Conservation (phyloP, 2,113 vertebrate species). For the Anguilla japonica region DNA sequence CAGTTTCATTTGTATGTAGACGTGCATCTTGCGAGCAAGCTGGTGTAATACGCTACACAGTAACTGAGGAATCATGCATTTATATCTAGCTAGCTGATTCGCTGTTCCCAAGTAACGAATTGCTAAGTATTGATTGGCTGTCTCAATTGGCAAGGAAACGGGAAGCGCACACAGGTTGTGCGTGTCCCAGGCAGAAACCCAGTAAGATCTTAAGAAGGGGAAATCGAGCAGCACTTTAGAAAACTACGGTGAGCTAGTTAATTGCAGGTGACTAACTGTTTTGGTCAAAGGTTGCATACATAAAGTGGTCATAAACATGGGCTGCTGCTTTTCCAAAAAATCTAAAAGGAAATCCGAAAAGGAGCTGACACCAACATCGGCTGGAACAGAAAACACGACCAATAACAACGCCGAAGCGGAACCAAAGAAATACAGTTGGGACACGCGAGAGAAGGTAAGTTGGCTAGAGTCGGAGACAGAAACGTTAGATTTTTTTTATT, state of each 20-base stretch:
- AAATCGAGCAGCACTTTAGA: background rate
- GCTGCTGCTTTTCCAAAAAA: conserved; percentile 77
- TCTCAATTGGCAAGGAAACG: conserved; percentile 53
- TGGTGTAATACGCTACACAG: too few relatives aligned
- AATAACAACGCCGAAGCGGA: conserved; percentile 45
- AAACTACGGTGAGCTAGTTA: background rate
- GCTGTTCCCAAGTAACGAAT: conserved; percentile 39
- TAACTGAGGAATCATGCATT: too few relatives aligned
- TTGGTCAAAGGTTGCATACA: background rate
- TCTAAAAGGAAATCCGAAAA: conserved; percentile 70
- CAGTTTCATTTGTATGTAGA: too few relatives aligned
- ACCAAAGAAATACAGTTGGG: conserved; percentile 45
- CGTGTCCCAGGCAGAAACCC: background rate
- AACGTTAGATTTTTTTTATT: too few relatives aligned
- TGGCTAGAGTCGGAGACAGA: background rate
- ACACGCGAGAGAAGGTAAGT: conserved; percentile 45
- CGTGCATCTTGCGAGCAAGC: too few relatives aligned
- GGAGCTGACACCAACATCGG: conserved; percentile 52
- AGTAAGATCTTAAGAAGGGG: background rate
- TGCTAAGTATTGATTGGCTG: conserved; percentile 58
- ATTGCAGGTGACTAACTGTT: background rate
- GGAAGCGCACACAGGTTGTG: conserved; percentile 51
- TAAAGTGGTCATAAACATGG: conserved; percentile 57
- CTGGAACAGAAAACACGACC: conserved; percentile 41
- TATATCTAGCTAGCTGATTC: conserved; percentile 46